Evolutionary conservation across 64 coral and sea anemone genomes (phyloP), one percentile per base, ranked within the genome.

Genomic region (Platygyra sinensis): DNA sequence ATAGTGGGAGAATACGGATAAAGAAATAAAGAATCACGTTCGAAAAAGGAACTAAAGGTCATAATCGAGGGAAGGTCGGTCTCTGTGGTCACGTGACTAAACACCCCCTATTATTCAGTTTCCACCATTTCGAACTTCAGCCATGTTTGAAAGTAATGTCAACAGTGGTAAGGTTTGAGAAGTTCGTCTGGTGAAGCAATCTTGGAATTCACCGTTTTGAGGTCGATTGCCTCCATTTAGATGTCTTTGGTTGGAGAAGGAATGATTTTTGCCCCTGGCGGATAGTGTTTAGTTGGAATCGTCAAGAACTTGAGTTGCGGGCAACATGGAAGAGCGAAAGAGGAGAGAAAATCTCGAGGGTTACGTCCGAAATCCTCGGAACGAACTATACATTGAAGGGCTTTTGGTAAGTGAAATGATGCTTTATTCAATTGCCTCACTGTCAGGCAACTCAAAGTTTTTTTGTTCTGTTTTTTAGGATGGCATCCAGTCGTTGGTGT

Each of bases 101-200:
- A 76, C 87, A 93, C 86, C 76, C 91, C 86, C 83, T 78, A 82
- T 86, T 87, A 96, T 76, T 86, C 94, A 92, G 77, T 85, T 69
- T 79, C 80, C 75, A 80, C 87, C 87, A 86, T 89, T 90, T 94
- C 87, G 88, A 73, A 73, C 74, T 89, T 94, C 92, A 97, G 91
- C 95, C 91, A 97, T 97, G 95, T 97, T 97, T 94, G 95, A 90
- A 88, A 94, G 80, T 87, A 94, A 94, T 97, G 95, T 97, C 95
- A 97, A 97, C 95, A 97, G 82, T 83, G 90, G 60, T 69, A 73
- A 57, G 83, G 67, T 83, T 93, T 91, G 91, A 94, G 52, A 83
- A 76, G 83, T 94, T 97, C 39, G 63, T 85, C 75, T 75, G 86
- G 64, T 86, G 61, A 83, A 91, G 60, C 71, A 94, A 64, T 39